A percentile compares a stretch with the other conserved stretches of the same genome.
phyloP scores from a whole-genome alignment of 2,797 vertebrate genomes.

The Helicolenus hilgendorfi region DNA sequence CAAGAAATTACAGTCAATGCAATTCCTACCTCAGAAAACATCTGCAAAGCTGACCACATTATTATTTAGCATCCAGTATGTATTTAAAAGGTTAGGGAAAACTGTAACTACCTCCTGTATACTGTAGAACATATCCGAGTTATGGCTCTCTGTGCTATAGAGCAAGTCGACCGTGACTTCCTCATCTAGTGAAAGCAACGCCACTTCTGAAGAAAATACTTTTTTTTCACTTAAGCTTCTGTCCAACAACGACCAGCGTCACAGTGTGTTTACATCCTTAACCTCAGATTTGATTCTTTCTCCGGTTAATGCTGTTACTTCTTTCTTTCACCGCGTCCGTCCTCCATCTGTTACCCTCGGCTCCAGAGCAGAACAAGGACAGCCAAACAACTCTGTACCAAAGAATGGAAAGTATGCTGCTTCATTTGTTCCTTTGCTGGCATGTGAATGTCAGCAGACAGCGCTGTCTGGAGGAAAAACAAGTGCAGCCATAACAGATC shows the following conservation, averaged over 20 bases:
- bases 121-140: background rate
- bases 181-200: background rate
- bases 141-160: background rate
- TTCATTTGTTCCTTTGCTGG: background rate
- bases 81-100: background rate
- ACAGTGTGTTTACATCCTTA: background rate
- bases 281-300: background rate
- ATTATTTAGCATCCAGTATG: background rate
- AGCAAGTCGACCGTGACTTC: background rate
- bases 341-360: constrained; percentile 15
- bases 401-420: background rate
- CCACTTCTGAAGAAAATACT: background rate
- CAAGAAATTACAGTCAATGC: background rate
- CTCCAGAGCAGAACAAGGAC: background rate
- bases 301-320: background rate
- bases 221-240: background rate
- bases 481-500: background rate
- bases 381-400: background rate
- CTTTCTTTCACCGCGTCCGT: background rate
- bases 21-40: background rate
- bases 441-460: background rate
- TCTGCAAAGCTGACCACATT: background rate
- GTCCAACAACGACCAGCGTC: background rate
- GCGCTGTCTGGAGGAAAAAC: background rate
- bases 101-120: background rate